Evolutionary conservation across 2,888 invertebrate species (phyloP).

Genomic region (Hypomecis atomaria): DNA sequence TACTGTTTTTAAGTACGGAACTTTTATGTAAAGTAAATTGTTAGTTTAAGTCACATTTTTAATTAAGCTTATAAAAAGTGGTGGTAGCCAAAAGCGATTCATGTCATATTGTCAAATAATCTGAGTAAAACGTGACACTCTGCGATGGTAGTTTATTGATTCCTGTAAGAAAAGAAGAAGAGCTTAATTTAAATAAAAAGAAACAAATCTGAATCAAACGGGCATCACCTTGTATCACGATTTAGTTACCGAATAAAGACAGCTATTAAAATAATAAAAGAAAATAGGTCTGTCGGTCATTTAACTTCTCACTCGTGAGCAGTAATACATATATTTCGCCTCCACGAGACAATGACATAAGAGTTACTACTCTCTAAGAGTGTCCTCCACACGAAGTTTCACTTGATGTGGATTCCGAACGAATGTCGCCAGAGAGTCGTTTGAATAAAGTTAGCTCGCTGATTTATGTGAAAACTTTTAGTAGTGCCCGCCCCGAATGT

Average conservation of each 20-base stretch:
- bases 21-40: no score
- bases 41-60: no score
- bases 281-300: conserved; percentile 2
- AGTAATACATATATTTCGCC: conserved; percentile 48
- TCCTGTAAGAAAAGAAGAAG: no score
- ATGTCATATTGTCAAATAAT: no score
- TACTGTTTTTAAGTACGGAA: no score
- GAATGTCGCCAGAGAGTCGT: conserved; percentile 82
- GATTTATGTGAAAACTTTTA: conserved; percentile 81
- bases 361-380: conserved; percentile 69
- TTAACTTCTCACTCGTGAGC: conserved; percentile 39
- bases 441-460: conserved; percentile 81
- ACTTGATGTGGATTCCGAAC: conserved; percentile 76
- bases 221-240: no score
- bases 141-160: no score
- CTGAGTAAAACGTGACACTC: no score
- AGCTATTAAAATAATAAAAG: neutral
- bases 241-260: neutral
- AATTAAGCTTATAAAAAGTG: no score
- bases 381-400: conserved; percentile 64
- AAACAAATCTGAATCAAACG: no score
- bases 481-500: conserved; percentile 58
- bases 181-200: no score
- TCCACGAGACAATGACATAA: conserved; percentile 58
- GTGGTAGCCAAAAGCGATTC: no score